Conservation (phyloP, 1,140 invertebrate genomes). For the Drosophila parabipectinata region DNA sequence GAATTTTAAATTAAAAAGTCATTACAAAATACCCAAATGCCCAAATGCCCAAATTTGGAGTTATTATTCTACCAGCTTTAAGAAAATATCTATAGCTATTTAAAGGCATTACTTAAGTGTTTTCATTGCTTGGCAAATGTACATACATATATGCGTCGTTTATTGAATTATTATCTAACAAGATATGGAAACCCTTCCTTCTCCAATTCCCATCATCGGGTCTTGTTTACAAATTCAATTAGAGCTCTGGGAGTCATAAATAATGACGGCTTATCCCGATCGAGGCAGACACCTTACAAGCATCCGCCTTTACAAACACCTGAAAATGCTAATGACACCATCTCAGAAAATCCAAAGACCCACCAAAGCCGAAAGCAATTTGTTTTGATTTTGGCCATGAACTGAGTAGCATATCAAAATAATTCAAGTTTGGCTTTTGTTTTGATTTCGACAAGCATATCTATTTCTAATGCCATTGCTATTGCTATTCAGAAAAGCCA, state of each 20-base stretch:
- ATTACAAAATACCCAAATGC: background rate
- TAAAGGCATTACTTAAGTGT: background rate
- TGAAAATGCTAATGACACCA: constrained; percentile 64
- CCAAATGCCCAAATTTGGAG: background rate
- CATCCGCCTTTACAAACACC: constrained; percentile 63
- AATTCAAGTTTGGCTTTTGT: constrained; percentile 52
- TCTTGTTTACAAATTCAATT: constrained; percentile 54
- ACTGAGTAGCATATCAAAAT: constrained; percentile 53
- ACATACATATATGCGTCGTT: constrained; percentile 14
- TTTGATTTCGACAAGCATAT: constrained; percentile 31
- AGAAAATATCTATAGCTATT: background rate
- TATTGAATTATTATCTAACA: constrained; percentile 22
- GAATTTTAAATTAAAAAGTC: background rate
- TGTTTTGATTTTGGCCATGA: constrained; percentile 58
- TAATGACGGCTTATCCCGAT: constrained; percentile 32
- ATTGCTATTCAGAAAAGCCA: constrained; percentile 30
- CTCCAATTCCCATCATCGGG: constrained; percentile 7
- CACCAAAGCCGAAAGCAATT: constrained; percentile 5
- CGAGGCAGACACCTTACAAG: constrained; percentile 54
- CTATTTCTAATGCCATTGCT: constrained; percentile 32
- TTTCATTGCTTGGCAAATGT: too few species aligned
- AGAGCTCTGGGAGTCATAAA: constrained; percentile 36
- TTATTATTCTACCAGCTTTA: too few species aligned
- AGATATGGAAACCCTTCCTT: constrained; percentile 20
- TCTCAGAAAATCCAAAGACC: constrained; percentile 19